Percentiles rank a stretch among this genome's conserved stretches.
phyloP scores from a whole-genome alignment of 2,797 vertebrate genomes.

The Pelochelys cantorii region DNA sequence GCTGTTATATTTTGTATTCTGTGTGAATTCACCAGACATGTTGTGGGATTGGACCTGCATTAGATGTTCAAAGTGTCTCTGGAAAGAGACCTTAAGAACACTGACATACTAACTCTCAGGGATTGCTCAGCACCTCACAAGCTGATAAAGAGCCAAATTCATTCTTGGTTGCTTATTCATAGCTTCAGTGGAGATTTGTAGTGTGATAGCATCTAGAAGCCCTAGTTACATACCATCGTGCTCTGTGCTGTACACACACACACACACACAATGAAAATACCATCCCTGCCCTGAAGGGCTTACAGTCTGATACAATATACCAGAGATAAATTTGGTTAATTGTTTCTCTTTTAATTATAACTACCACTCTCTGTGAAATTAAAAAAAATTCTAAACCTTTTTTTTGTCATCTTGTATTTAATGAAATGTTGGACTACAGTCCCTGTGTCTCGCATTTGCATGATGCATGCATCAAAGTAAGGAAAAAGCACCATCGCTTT shows the following conservation, averaged over 20 bases:
- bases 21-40: neutral
- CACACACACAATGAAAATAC: neutral
- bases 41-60: neutral
- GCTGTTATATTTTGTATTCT: neutral
- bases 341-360: neutral
- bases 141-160: neutral
- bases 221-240: fast-evolving
- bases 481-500: neutral
- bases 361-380: neutral
- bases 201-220: neutral
- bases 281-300: neutral
- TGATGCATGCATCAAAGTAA: neutral
- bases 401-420: slow-evolving; percentile 10
- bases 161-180: neutral
- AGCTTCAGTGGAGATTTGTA: neutral
- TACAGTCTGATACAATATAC: neutral
- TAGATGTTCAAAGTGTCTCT: neutral
- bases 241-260: neutral
- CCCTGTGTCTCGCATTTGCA: neutral
- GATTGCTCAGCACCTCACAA: neutral
- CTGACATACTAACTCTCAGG: neutral
- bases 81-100: neutral
- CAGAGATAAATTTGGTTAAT: neutral
- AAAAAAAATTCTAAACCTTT: neutral
- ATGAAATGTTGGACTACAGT: neutral